Conservation (phyloP, 2,113 vertebrate species). For the Chamaetylas fuelleborni region DNA sequence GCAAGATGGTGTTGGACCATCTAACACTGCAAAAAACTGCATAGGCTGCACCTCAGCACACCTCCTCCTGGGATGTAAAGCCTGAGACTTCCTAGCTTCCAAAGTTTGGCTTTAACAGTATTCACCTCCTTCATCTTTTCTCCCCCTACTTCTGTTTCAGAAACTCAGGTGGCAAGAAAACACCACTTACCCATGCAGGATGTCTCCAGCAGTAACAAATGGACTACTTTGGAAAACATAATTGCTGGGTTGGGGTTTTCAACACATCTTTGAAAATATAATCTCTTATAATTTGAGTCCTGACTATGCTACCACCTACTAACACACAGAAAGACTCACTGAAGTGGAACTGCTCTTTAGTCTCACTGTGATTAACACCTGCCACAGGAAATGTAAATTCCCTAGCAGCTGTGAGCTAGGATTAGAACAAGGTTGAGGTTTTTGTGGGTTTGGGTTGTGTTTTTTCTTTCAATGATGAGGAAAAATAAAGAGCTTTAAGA, state of each 20-base stretch:
- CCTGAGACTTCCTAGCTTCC: background rate
- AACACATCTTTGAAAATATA: constrained; percentile 22
- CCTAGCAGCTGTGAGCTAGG: background rate
- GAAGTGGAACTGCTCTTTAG: constrained; percentile 4
- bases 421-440: background rate
- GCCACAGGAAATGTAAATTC: constrained; percentile 13
- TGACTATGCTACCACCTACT: constrained; percentile 31
- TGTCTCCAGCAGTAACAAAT: background rate
- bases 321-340: background rate
- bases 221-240: constrained; percentile 9
- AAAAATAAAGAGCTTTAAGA: background rate
- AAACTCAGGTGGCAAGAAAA: background rate
- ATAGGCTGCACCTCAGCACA: background rate
- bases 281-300: constrained; percentile 25
- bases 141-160: background rate
- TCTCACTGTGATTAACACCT: constrained; percentile 32
- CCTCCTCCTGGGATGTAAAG: background rate
- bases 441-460: background rate
- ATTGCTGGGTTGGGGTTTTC: constrained; percentile 35
- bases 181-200: background rate
- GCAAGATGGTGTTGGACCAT: background rate
- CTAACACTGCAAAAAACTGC: background rate
- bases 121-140: background rate
- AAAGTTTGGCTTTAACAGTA: background rate
- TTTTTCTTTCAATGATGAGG: background rate